Conservation (phyloP, 2,888 invertebrate genomes). For the Panorpa germanica region DNA sequence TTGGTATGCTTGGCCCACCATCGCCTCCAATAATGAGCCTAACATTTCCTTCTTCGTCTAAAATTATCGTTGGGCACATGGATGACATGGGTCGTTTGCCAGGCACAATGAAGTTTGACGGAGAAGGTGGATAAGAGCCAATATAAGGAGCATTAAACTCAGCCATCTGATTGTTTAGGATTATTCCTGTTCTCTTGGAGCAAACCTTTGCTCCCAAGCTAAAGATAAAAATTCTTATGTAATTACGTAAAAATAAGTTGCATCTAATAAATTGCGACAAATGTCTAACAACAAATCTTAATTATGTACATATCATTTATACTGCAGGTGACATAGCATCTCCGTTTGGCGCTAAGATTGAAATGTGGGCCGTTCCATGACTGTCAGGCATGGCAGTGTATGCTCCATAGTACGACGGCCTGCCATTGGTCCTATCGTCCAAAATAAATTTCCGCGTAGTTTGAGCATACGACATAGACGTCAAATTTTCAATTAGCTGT, state of each 20-base stretch:
- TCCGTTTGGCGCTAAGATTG: slow-evolving; percentile 65
- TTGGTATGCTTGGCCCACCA: slow-evolving; percentile 81
- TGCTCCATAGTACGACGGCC: slow-evolving; percentile 55
- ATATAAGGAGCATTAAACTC: slow-evolving; percentile 51
- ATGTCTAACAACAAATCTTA: slow-evolving; percentile 10
- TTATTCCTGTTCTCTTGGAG: slow-evolving; percentile 52
- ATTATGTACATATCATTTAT: slow-evolving; percentile 50
- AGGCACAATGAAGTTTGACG: slow-evolving; percentile 66
- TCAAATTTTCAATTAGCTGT: slow-evolving; percentile 45
- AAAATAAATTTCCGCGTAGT: slow-evolving; percentile 26
- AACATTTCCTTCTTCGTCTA: slow-evolving; percentile 42
- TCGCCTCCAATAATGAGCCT: slow-evolving; percentile 65
- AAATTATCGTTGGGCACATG: slow-evolving; percentile 70
- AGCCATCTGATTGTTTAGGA: too few species aligned
- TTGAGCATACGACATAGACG: slow-evolving; percentile 38
- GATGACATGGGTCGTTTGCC: slow-evolving; percentile 77
- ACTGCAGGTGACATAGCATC: slow-evolving; percentile 83
- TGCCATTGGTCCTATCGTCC: slow-evolving; percentile 36
- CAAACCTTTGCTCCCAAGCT: slow-evolving; percentile 68
- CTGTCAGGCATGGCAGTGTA: slow-evolving; percentile 40
- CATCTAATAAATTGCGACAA: slow-evolving; percentile 2
- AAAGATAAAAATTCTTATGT: slow-evolving; percentile 16
- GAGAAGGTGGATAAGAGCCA: slow-evolving; percentile 66
- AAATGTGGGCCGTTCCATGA: slow-evolving; percentile 83
- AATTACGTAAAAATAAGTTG: slow-evolving; percentile 11